These are phyloP conservation scores for Nomada fucata DNA, from an alignment of 2,888 invertebrate species.

Conservation along the genomic window DNA sequence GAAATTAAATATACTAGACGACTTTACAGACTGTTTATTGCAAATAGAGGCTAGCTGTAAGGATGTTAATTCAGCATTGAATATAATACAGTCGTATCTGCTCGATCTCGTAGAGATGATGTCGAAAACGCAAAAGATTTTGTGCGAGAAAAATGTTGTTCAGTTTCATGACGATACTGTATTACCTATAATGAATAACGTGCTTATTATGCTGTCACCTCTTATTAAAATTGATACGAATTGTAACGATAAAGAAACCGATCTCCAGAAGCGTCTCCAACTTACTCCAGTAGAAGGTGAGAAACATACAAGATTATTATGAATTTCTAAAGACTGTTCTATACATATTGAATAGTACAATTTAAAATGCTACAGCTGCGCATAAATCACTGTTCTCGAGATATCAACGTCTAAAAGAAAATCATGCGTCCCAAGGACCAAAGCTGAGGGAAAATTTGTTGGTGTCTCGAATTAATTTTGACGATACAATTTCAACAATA, in stretches of 20 bases:
- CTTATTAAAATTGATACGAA: slow-evolving; percentile 74
- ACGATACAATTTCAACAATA: slow-evolving; percentile 59
- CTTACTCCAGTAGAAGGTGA: slow-evolving; percentile 79
- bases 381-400: slow-evolving; percentile 74
- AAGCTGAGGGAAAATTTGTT: slow-evolving; percentile 67
- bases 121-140: slow-evolving; percentile 43
- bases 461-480: slow-evolving; percentile 69
- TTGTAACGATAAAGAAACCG: slow-evolving; percentile 54
- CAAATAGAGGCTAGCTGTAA: slow-evolving; percentile 75
- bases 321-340: not conserved
- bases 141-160: slow-evolving; percentile 28
- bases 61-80: slow-evolving; percentile 69
- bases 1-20: slow-evolving; percentile 56
- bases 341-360: slow-evolving; percentile 8
- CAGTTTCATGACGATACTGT: slow-evolving; percentile 41
- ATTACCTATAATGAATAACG: slow-evolving; percentile 62
- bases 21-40: slow-evolving; percentile 68
- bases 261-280: slow-evolving; percentile 71
- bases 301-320: slow-evolving; percentile 20
- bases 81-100: slow-evolving; percentile 66
- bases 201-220: slow-evolving; percentile 78
- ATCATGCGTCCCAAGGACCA: slow-evolving; percentile 37
- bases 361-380: slow-evolving; percentile 52
- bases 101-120: slow-evolving; percentile 44
- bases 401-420: slow-evolving; percentile 64